Evolutionary conservation across 2,113 vertebrate species (phyloP).

Genomic region (Xiphophorus couchianus): DNA sequence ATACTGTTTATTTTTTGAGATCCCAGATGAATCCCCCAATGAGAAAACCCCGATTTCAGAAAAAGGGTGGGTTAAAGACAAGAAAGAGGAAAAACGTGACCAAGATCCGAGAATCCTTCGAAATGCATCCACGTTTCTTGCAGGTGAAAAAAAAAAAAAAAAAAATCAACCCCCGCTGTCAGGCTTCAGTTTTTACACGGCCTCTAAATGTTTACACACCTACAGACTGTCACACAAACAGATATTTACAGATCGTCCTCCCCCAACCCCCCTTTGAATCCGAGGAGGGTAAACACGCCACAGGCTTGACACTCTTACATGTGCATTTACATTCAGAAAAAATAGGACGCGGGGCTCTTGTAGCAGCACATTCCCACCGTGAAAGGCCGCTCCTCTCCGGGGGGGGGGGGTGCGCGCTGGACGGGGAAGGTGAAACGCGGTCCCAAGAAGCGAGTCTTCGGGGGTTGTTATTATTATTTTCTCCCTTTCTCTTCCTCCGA

Average conservation of each 20-base stretch:
- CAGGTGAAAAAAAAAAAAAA: slow-evolving; percentile 58
- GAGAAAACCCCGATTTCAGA: neutral
- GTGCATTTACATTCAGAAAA: slow-evolving; percentile 74
- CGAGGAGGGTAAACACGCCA: slow-evolving; percentile 54
- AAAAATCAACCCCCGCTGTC: slow-evolving; percentile 66
- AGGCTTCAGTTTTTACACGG: slow-evolving; percentile 57
- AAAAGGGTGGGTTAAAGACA: slow-evolving; percentile 3
- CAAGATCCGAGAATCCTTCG: slow-evolving; percentile 63
- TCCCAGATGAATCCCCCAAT: slow-evolving; percentile 29
- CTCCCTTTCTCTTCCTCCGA: slow-evolving; percentile 64
- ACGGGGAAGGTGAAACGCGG: slow-evolving; percentile 61
- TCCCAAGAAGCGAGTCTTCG: slow-evolving; percentile 58
- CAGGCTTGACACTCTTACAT: slow-evolving; percentile 57
- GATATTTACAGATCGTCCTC: slow-evolving; percentile 34
- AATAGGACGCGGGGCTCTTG: slow-evolving; percentile 62
- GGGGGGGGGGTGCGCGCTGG: slow-evolving; percentile 35
- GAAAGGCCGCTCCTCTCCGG: slow-evolving; percentile 67
- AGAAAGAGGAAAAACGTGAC: slow-evolving; percentile 53
- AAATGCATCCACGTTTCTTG: slow-evolving; percentile 74
- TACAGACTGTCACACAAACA: slow-evolving; percentile 32
- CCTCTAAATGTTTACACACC: slow-evolving; percentile 33
- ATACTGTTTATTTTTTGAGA: slow-evolving; percentile 22
- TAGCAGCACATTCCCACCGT: slow-evolving; percentile 66
- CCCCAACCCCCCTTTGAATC: slow-evolving; percentile 42
- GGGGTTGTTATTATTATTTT: slow-evolving; percentile 60